Base-by-base conservation (phyloP, 2,797 vertebrate genomes). In the Phylloscopus collybita region DNA sequence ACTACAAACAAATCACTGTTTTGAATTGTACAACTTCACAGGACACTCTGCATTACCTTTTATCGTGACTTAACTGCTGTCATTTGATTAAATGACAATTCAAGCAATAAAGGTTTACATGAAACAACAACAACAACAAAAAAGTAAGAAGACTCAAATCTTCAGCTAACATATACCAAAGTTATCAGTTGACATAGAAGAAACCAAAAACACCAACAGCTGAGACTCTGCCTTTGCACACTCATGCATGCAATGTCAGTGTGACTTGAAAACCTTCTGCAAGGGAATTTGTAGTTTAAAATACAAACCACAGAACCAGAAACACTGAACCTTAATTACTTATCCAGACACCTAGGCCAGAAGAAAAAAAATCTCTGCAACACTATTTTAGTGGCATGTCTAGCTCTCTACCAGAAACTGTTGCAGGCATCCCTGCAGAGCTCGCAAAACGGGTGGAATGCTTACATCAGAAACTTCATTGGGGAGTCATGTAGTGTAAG, bases 401-500 rank as follows among this genome's bases (percentile, higher is more conserved):
- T 29, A 84, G 22, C 27, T 44, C 17, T 25, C 54, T 61, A 18
- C 18, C 34, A 40, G 59, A 88, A 54, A 30, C 50, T 16, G 45
- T 1, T 66, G 36, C 40, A 50, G 5, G 32, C 29, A 59, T 13
- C 4, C 9, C 54, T 8, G 6, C 21, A 75, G n/a, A 74, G 45
- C 8, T 8, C 16, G 0, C 5, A 47, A 59, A 91, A 54, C 0
- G 4, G 45, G 50, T 15, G 17, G 6, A n/a, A 36, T 51, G 49
- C 72, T 87, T 44, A 45, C 6, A 60, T 12, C 10, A 83, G 30
- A 62, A 80, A 54, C 16, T 64, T 85, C 29, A 45, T 0, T 34
- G 25, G 16, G 23, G 18, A 81, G 30, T 47, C 27, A 34, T 0
- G 11, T 3, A 75, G 17, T 0, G 0, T 12, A 56, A 78, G 5